phyloP scores from a whole-genome alignment of 2,113 vertebrate species.

The Catharus bicknelli region DNA sequence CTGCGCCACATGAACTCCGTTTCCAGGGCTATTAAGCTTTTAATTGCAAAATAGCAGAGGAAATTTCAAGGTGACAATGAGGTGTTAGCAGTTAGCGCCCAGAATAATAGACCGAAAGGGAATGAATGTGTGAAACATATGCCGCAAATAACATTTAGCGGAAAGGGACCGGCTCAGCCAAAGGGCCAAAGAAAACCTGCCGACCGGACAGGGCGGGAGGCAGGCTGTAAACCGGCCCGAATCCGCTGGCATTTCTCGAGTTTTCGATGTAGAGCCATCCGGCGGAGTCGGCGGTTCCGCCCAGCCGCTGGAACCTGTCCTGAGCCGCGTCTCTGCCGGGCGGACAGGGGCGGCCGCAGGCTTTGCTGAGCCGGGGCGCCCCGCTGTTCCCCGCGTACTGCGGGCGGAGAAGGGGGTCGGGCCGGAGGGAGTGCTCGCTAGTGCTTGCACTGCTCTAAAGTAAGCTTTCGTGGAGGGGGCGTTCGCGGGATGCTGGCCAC shows the following conservation, averaged over 20 bases:
- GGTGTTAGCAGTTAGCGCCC: slow-evolving; percentile 77
- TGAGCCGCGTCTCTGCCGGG: neutral
- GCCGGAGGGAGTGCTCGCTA: accelerated
- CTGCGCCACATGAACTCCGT: slow-evolving; percentile 93
- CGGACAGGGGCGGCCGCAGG: neutral
- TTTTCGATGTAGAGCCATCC: neutral
- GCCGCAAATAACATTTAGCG: slow-evolving; percentile 66
- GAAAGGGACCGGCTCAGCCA: slow-evolving; percentile 13
- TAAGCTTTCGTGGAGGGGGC: neutral
- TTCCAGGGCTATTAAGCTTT: slow-evolving; percentile 99
- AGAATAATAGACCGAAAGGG: slow-evolving; percentile 63
- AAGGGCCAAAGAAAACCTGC: slow-evolving; percentile 16
- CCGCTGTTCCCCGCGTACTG: no score
- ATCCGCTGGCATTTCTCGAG: neutral
- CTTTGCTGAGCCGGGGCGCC: neutral
- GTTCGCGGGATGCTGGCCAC: neutral
- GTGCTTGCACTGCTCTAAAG: neutral
- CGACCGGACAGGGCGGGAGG: neutral
- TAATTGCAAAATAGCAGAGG: slow-evolving; percentile 97
- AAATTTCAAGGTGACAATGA: slow-evolving; percentile 96
- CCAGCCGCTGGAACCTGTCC: neutral
- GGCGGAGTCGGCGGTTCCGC: neutral
- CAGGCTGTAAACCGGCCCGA: neutral
- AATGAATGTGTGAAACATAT: slow-evolving; percentile 72
- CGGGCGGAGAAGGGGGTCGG: no score